phyloP scores from a whole-genome alignment of 2,888 invertebrate species.

The Hetaerina titia region DNA sequence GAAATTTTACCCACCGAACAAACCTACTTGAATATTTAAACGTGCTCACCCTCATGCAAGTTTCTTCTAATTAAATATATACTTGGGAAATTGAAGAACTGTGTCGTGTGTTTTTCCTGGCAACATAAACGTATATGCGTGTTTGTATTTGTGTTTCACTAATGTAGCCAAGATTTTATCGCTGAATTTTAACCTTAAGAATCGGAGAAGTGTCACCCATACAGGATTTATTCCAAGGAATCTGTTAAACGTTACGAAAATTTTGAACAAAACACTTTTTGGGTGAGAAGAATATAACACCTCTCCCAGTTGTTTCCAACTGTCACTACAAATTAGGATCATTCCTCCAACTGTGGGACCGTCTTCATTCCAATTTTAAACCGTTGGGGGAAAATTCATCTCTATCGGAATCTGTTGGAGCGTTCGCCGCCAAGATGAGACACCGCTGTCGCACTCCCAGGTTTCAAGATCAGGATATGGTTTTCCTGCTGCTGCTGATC shows the following conservation, averaged over 20 bases:
- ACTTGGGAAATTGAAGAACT: background rate
- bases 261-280: background rate
- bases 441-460: background rate
- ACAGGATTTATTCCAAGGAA: background rate
- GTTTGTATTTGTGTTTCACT: background rate
- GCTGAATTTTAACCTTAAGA: background rate
- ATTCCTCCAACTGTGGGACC: background rate
- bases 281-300: background rate
- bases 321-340: background rate
- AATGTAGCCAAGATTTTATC: background rate
- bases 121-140: background rate
- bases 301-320: background rate
- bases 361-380: background rate
- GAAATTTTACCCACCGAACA: background rate
- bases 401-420: slow-evolving; percentile 45
- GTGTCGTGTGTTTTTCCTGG: background rate
- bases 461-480: background rate
- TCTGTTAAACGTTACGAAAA: background rate
- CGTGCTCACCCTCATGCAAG: background rate
- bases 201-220: background rate
- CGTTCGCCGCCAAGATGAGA: slow-evolving; percentile 57
- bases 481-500: slow-evolving; percentile 23
- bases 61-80: background rate
- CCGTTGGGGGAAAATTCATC: background rate
- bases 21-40: background rate